These are phyloP conservation scores for Xenops minutus DNA, from an alignment of 2,797 vertebrate species.

Conservation along the genomic window DNA sequence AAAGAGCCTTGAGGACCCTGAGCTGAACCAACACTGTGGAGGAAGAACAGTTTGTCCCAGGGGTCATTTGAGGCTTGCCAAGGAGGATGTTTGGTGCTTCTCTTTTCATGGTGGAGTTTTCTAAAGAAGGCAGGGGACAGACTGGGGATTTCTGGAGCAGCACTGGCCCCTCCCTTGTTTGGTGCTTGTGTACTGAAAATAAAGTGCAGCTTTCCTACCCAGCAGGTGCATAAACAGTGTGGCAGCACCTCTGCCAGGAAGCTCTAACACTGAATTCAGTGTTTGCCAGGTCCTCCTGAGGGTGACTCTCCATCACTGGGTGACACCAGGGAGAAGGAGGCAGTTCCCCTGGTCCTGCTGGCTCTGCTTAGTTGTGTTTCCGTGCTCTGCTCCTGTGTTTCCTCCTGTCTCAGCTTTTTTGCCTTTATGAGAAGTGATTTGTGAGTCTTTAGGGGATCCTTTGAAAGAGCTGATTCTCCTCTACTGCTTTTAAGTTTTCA, in stretches of 20 bases:
- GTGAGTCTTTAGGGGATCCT: neutral
- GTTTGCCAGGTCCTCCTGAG: neutral
- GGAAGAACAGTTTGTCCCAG: neutral
- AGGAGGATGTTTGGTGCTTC: neutral
- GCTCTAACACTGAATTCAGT: neutral
- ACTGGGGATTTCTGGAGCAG: neutral
- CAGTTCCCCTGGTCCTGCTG: fast-evolving
- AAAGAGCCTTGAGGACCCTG: neutral
- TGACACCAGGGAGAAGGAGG: neutral
- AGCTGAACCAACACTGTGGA: neutral
- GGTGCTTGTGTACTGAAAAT: neutral
- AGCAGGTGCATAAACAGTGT: neutral
- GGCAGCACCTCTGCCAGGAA: neutral
- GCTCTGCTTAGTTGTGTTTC: neutral
- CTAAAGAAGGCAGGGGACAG: neutral
- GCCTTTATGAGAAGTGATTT: neutral
- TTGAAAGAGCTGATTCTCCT: neutral
- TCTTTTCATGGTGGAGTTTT: neutral
- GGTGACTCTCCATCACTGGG: neutral
- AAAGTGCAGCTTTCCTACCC: neutral
- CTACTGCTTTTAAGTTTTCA: neutral
- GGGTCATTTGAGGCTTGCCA: neutral
- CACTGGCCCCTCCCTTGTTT: neutral
- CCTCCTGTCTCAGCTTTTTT: neutral
- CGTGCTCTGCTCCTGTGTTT: neutral